These are phyloP conservation scores for Dipus sagitta DNA, from an alignment of 2,797 vertebrate genomes.

Conservation along the genomic window DNA sequence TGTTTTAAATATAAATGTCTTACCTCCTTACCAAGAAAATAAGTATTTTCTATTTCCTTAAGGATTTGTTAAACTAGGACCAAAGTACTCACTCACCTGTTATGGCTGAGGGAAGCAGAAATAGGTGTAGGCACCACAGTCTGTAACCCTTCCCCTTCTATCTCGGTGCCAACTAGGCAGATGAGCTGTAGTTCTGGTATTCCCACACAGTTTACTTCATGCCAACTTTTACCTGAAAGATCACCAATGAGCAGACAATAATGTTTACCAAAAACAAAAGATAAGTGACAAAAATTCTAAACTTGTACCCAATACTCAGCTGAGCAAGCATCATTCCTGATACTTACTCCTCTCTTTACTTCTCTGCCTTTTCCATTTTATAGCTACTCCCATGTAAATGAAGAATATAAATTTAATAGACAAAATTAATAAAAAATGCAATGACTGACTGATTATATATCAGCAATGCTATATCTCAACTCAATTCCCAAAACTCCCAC, in stretches of 20 bases:
- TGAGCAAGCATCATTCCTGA: not conserved
- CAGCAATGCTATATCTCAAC: not conserved
- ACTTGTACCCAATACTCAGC: not conserved
- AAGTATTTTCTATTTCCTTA: no score
- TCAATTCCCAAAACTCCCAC: not conserved
- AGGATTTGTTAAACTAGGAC: not conserved
- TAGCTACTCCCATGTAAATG: not conserved
- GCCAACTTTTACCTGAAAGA: conserved; percentile 91
- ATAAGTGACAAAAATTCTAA: conserved; percentile 51
- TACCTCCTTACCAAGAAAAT: no score
- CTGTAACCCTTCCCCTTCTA: conserved; percentile 88
- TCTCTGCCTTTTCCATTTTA: conserved; percentile 20
- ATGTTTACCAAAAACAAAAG: conserved; percentile 54
- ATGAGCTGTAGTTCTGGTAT: conserved; percentile 92
- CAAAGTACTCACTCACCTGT: conserved; percentile 88
- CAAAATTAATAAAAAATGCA: conserved; percentile 54
- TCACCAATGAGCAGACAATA: not conserved
- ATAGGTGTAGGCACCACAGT: conserved; percentile 92
- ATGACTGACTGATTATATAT: not conserved
- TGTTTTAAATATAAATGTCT: no score
- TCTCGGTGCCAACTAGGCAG: conserved; percentile 92
- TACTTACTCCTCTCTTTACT: not conserved
- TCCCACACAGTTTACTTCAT: conserved; percentile 90
- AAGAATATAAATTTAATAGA: conserved; percentile 34
- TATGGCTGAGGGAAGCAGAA: conserved; percentile 90